Evolutionary conservation across 2,888 invertebrate genomes (phyloP), one percentile per base, ranked within the genome.

Genomic region (Corythucha ciliata): DNA sequence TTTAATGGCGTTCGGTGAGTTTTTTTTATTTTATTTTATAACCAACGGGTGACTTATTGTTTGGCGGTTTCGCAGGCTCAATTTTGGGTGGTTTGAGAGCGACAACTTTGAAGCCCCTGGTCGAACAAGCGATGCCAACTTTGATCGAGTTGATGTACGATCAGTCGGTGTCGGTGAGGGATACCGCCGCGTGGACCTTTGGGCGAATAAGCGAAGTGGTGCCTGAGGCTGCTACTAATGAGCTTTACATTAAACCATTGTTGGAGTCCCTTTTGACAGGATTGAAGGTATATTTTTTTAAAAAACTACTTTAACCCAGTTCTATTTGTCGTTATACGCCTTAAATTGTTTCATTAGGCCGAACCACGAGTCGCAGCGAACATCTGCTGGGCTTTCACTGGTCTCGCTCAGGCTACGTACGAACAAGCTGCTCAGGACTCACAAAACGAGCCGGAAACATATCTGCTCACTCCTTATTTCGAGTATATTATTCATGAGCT

Each of bases 361-460:
- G 97, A 97, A 66, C 90, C 97, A 4, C 74, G 97, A 24, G 98
- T 99, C 0, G 97, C 98, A 1, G 85, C 93, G 8, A 98, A 98
- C 69, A 93, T 97, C 10, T 99, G 98, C 68, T 99, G 98, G 98
- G 97, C 98, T 0, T 90, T 99, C 64, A 92, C 92, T 21, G 92
- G 64, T 14, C 73, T 98, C 40, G 93, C 96, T 0, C 94, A 96
- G 68, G 94, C 97, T 2, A 93, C 94, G 2, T 97, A 91, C 64
- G 96, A 98, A 63, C 83, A 87, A 1, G 87, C 85, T 0, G 68
- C 73, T 47, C 48, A 61, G 48, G 74, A 74, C 41, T 79, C 78
- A 26, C 76, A 78, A 4, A 79, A 78, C 48, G 85, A 78, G 57
- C 87, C 96, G 0, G 81, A 85, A 56, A 96, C 97, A 0, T 97